These are phyloP conservation scores for Orthosia gothica DNA, from an alignment of 2,888 invertebrate genomes.

Conservation along the genomic window DNA sequence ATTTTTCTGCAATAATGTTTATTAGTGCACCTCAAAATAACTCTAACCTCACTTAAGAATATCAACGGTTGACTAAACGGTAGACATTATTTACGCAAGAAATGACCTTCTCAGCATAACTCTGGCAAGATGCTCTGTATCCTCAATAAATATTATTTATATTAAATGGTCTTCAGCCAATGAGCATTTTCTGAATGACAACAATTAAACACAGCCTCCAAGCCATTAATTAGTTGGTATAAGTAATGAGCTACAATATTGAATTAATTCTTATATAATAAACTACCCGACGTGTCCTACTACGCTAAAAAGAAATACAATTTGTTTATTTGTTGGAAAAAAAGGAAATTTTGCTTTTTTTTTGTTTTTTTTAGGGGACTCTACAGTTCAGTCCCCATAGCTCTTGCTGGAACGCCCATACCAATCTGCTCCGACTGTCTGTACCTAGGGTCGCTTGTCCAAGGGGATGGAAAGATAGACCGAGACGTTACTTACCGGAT, in stretches of 20 bases:
- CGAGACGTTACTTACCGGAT: too few relatives aligned
- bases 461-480: too few relatives aligned
- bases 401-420: too few relatives aligned
- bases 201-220: not conserved
- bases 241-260: not conserved
- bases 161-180: not conserved
- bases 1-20: not conserved
- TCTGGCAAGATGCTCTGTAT: not conserved
- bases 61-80: not conserved
- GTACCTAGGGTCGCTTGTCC: too few relatives aligned
- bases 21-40: not conserved
- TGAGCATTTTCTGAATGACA: conserved; percentile 5
- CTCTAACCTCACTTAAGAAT: not conserved
- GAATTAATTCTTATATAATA: not conserved
- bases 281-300: too few relatives aligned
- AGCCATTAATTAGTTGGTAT: not conserved
- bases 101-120: not conserved
- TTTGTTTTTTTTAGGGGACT: too few relatives aligned
- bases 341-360: too few relatives aligned
- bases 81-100: not conserved
- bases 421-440: too few relatives aligned
- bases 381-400: too few relatives aligned
- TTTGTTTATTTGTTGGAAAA: too few relatives aligned
- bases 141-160: conserved; percentile 4
- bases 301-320: not conserved